These are phyloP conservation scores for Xanthorhoe designata DNA, from an alignment of 2,888 invertebrate genomes.

Conservation along the genomic window DNA sequence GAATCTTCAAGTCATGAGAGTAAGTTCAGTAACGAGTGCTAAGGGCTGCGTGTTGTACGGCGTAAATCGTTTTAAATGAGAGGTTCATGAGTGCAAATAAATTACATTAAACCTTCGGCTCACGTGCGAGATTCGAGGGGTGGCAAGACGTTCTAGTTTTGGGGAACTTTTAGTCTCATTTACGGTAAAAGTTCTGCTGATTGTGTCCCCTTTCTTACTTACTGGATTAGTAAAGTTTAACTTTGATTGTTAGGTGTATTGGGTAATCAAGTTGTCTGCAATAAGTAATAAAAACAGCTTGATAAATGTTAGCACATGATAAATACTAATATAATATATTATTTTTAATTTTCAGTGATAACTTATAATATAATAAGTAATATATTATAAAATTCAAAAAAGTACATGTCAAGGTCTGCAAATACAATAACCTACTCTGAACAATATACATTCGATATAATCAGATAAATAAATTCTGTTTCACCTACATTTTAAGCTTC, in stretches of 20 bases:
- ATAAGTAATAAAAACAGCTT: neutral
- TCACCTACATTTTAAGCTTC: constrained; percentile 60
- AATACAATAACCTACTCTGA: constrained; percentile 25
- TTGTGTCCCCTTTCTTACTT: neutral
- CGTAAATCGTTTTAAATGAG: constrained; percentile 73
- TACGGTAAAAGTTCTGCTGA: neutral
- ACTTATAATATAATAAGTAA: too few relatives aligned
- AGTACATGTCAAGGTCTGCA: neutral
- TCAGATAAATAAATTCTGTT: constrained; percentile 53
- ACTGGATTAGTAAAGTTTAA: too few relatives aligned
- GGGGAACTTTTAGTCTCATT: constrained; percentile 11
- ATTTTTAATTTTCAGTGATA: too few relatives aligned
- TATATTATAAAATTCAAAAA: neutral
- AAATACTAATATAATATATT: too few relatives aligned
- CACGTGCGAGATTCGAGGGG: constrained; percentile 68
- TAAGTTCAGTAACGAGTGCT: constrained; percentile 12
- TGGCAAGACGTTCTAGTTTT: constrained; percentile 34
- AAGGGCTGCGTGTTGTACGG: constrained; percentile 33
- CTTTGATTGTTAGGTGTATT: too few relatives aligned
- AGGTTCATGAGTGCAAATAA: constrained; percentile 74
- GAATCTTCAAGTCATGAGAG: too few relatives aligned
- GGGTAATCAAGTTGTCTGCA: too few relatives aligned
- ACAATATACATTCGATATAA: constrained; percentile 26
- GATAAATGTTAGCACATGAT: too few relatives aligned
- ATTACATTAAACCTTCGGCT: constrained; percentile 74